Evolutionary conservation across 2,797 vertebrate genomes (phyloP).

Genomic region (Alauda arvensis): DNA sequence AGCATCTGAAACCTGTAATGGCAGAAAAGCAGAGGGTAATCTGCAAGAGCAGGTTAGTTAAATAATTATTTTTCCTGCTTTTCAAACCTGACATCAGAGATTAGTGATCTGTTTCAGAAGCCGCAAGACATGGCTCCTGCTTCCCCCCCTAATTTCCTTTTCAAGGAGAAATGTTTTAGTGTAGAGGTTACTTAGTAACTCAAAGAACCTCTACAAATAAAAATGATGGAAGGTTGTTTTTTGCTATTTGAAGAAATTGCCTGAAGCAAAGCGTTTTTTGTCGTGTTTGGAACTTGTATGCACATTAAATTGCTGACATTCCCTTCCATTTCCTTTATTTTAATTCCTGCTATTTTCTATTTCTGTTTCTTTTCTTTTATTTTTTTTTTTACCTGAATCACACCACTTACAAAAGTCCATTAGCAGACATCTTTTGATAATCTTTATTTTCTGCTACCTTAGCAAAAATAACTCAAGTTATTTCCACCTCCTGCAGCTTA

Average conservation of each 20-base stretch:
- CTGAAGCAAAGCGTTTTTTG: neutral
- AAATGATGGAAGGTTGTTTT: neutral
- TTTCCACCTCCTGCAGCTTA: slow-evolving; percentile 13
- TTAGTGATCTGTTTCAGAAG: neutral
- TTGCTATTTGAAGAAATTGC: slow-evolving; percentile 19
- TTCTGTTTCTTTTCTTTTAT: neutral
- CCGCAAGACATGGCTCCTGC: neutral
- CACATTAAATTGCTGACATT: neutral
- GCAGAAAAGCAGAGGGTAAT: neutral
- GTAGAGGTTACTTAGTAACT: slow-evolving; percentile 6
- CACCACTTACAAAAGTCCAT: neutral
- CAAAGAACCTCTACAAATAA: neutral
- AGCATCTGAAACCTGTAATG: neutral
- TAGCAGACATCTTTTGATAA: slow-evolving; percentile 1
- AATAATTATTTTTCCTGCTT: neutral
- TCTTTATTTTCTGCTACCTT: neutral
- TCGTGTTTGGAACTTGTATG: neutral
- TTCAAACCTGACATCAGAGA: neutral
- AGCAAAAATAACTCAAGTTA: neutral
- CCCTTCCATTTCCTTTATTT: neutral
- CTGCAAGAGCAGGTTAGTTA: neutral
- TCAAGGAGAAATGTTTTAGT: neutral
- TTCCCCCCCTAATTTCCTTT: neutral
- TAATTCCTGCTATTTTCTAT: neutral
- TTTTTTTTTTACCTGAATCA: neutral